Evolutionary conservation across 2,797 vertebrate genomes (phyloP), one percentile per base, ranked within the genome.

Genomic region (Yasuhikotakia modesta): DNA sequence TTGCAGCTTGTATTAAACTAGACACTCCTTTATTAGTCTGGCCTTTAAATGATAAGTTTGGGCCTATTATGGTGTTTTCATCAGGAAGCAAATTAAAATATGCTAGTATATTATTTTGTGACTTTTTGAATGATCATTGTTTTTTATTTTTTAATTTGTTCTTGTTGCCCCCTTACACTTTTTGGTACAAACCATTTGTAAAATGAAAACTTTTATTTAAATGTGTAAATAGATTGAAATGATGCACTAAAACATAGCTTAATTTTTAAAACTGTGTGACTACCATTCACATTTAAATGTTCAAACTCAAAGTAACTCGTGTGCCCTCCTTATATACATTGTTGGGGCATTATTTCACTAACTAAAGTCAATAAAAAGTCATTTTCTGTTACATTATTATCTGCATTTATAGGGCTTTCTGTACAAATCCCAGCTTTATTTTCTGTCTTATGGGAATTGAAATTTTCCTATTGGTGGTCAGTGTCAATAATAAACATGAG

Each of bases 1-100:
- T 30, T 19, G 57, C 72, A 75, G 66, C n/a, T 70, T 76, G 22
- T 57, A 67, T 67, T 74, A n/a, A n/a, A n/a, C n/a, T n/a, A n/a
- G n/a, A n/a, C n/a, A n/a, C 2, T 6, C 52, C 73, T 63, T 61
- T 60, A 27, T 66, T 32, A 24, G 65, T 63, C 58, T 58, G 27
- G 46, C 16, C 39, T n/a, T n/a, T n/a, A n/a, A n/a, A n/a, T n/a
- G n/a, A n/a, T n/a, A n/a, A n/a, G n/a, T n/a, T n/a, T n/a, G n/a
- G n/a, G n/a, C n/a, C n/a, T n/a, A n/a, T n/a, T n/a, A n/a, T n/a
- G n/a, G n/a, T n/a, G n/a, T n/a, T n/a, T n/a, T n/a, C n/a, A n/a
- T n/a, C n/a, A n/a, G n/a, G n/a, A n/a, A n/a, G n/a, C n/a, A n/a
- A n/a, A n/a, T n/a, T n/a, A n/a, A n/a, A n/a, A n/a, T n/a, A n/a